Percentiles rank a stretch among this genome's conserved stretches.
Conservation (phyloP, 2,113 vertebrate species). For the Cinclus cinclus region DNA sequence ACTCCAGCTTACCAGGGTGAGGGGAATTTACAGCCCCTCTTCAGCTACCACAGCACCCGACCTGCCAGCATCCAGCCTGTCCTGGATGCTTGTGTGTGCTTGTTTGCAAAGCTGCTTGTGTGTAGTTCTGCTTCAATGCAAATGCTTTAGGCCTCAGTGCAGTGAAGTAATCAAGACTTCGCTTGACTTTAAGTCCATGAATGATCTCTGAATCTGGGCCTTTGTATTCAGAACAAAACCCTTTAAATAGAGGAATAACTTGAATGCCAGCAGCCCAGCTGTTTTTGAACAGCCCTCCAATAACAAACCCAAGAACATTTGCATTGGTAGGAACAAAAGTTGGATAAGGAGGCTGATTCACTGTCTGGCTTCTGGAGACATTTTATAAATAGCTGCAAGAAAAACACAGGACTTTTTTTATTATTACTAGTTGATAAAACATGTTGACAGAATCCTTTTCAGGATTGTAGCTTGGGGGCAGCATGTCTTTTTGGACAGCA, state of each 20-base stretch:
- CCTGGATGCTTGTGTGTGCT: fast-evolving
- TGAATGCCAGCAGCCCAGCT: constrained; percentile 63
- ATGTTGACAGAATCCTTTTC: constrained; percentile 60
- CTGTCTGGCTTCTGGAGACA: constrained; percentile 60
- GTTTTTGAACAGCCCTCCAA: constrained; percentile 50
- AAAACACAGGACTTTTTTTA: constrained; percentile 32
- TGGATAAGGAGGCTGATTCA: constrained; percentile 67
- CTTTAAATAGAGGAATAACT: constrained; percentile 40
- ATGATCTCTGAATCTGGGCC: background rate
- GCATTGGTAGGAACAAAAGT: constrained; percentile 63
- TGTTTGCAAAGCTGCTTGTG: background rate
- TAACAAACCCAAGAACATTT: constrained; percentile 15
- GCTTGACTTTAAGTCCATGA: constrained; percentile 24
- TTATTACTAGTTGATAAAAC: constrained; percentile 61
- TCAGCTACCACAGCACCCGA: background rate
- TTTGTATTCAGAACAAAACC: constrained; percentile 54
- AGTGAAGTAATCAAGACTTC: background rate
- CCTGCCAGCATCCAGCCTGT: background rate
- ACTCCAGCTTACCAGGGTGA: background rate
- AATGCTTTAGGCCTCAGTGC: constrained; percentile 11
- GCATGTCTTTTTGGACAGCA: constrained; percentile 48
- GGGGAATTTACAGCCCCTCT: background rate
- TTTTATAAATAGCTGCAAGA: constrained; percentile 71
- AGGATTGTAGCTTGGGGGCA: constrained; percentile 52
- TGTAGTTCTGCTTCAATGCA: constrained; percentile 2